A percentile compares a stretch with the other conserved stretches of the same genome.
Conservation (phyloP, 1,140 invertebrate species). For the Lepidurus packardi region DNA sequence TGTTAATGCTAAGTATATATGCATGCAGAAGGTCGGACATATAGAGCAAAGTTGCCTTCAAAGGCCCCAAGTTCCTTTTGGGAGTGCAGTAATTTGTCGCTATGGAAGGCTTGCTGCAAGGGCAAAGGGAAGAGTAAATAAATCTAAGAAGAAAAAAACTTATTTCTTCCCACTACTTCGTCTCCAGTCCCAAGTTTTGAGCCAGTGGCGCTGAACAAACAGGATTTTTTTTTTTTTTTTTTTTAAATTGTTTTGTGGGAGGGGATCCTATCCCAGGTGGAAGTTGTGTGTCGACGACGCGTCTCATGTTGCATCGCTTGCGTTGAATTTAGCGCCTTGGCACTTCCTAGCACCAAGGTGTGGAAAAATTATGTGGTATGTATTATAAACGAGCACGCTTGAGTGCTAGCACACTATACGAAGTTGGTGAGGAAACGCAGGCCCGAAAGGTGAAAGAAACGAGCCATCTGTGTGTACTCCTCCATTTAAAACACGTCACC, state of each 20-base stretch:
- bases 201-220: constrained; percentile 13
- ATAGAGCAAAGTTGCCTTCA: constrained; percentile 8
- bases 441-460: background rate
- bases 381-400: background rate
- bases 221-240: background rate
- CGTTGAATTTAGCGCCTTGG: background rate
- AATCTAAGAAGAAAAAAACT: too few relatives aligned
- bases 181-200: background rate
- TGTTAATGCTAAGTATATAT: background rate
- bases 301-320: background rate
- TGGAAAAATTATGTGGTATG: background rate
- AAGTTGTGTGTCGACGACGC: background rate
- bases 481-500: constrained; percentile 15
- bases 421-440: background rate
- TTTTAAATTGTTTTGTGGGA: background rate
- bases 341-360: background rate
- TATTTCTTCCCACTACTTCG: too few relatives aligned
- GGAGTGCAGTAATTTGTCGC: background rate
- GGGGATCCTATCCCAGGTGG: background rate
- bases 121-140: background rate
- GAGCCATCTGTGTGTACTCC: background rate
- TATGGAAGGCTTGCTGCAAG: background rate
- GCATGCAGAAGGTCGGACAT: background rate
- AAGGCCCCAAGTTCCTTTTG: background rate
- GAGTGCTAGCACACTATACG: background rate